Evolutionary conservation across 2,888 invertebrate genomes (phyloP).

Genomic region (Ormyrus thymus): DNA sequence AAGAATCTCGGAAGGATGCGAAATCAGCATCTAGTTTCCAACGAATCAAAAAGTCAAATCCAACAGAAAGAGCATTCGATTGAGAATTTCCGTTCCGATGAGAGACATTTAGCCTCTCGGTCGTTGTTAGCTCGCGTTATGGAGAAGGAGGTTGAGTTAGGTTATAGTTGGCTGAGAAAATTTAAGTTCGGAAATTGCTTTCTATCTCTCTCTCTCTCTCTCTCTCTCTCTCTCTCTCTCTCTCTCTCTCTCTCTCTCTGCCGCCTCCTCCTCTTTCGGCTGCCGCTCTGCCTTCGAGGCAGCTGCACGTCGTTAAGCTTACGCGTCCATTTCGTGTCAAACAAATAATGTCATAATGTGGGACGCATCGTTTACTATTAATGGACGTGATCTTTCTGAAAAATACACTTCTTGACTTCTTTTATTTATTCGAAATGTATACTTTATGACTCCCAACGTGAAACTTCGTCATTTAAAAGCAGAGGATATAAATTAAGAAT

Average conservation of each 20-base stretch:
- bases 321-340: not conserved
- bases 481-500: not conserved
- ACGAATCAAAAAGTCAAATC: slow-evolving; percentile 37
- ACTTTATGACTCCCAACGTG: no score
- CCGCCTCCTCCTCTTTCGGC: not conserved
- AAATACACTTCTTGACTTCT: no score
- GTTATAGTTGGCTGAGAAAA: no score
- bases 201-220: slow-evolving; percentile 30
- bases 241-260: not conserved
- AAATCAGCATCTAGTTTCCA: not conserved
- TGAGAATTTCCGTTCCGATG: slow-evolving; percentile 52
- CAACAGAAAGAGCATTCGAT: slow-evolving; percentile 28
- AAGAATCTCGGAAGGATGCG: not conserved
- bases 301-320: not conserved
- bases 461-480: no score
- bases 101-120: slow-evolving; percentile 35
- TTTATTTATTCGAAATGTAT: no score
- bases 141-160: no score
- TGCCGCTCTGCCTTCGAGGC: slow-evolving; percentile 18
- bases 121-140: not conserved
- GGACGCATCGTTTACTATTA: not conserved
- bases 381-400: not conserved
- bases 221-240: not conserved
- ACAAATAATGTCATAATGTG: not conserved
- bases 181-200: not conserved